Evolutionary conservation across 2,888 invertebrate species (phyloP).

Genomic region (Calameuta idolon): DNA sequence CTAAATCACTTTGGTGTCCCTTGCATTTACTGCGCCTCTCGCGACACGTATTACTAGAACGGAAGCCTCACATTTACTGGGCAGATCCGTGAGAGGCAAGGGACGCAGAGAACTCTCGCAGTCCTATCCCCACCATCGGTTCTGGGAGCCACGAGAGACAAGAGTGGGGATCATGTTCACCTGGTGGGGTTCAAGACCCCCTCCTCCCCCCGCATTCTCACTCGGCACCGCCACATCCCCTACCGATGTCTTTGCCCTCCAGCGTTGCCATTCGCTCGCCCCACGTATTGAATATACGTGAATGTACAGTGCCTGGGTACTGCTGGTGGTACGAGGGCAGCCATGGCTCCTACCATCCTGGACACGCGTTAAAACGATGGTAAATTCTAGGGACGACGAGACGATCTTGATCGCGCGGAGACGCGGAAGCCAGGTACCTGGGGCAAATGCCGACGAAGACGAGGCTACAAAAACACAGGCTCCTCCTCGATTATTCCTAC

Average conservation of each 20-base stretch:
- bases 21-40: constrained; percentile 25
- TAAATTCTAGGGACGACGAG: background rate
- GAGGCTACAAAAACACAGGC: constrained; percentile 1
- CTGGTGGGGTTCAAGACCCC: constrained; percentile 18
- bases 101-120: constrained; percentile 33
- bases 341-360: background rate
- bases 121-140: background rate
- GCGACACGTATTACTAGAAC: constrained; percentile 36
- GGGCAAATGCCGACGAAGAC: background rate
- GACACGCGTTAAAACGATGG: background rate
- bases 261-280: background rate
- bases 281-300: background rate
- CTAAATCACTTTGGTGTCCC: constrained; percentile 1
- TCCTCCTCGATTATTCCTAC: constrained; percentile 13
- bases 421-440: background rate
- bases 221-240: background rate
- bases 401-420: background rate
- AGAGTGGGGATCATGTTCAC: background rate
- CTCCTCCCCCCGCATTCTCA: constrained; percentile 16
- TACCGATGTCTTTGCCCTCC: background rate
- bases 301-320: background rate
- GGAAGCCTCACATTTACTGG: constrained; percentile 58
- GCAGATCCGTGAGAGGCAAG: constrained; percentile 37
- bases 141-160: background rate
- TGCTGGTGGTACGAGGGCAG: background rate